Percentiles rank a stretch among this genome's conserved stretches.
phyloP scores from a whole-genome alignment of 2,888 invertebrate species.

The Bimastos eiseni region DNA sequence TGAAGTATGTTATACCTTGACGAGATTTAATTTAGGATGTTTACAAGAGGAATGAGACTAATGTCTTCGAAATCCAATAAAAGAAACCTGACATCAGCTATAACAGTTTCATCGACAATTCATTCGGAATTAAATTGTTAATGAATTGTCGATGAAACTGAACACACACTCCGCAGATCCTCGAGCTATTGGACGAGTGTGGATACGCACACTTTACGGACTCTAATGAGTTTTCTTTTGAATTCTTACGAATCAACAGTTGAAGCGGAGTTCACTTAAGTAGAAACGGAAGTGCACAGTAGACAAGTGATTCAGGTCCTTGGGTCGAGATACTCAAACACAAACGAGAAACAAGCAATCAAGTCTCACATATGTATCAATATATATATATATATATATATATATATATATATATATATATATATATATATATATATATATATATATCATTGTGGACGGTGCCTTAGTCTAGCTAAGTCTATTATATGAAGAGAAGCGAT shows the following conservation, averaged over 20 bases:
- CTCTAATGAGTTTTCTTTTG: constrained; percentile 5
- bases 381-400: not conserved
- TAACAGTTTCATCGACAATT: no score
- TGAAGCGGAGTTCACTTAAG: not conserved
- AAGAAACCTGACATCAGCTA: not conserved
- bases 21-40: not conserved
- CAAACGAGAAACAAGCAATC: not conserved
- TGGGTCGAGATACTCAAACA: not conserved
- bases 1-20: not conserved
- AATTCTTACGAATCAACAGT: not conserved
- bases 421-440: no score
- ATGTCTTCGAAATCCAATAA: not conserved
- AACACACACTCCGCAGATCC: not conserved
- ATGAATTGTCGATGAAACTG: not conserved
- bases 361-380: not conserved
- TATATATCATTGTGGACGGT: not conserved
- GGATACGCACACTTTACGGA: not conserved
- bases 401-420: not conserved
- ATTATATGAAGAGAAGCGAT: not conserved
- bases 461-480: not conserved
- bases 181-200: not conserved
- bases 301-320: not conserved
- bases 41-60: not conserved
- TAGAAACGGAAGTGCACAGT: not conserved
- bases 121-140: not conserved